Evolutionary conservation across 2,888 invertebrate genomes (phyloP), one percentile per base, ranked within the genome.

Genomic region (Tiliacea citrago): DNA sequence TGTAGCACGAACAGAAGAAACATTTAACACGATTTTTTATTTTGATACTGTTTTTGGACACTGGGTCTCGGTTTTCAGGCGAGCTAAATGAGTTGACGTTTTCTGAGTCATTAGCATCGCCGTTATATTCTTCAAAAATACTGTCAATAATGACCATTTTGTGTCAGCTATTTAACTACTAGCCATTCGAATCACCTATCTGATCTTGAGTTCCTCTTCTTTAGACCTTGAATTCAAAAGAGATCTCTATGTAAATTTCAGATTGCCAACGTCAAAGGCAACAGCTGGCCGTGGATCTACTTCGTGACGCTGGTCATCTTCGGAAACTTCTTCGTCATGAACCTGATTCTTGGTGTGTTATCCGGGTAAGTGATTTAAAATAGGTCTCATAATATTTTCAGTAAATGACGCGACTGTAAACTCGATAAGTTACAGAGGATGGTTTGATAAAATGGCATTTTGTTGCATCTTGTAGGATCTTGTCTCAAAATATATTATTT

Each of bases 301-400:
- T 99, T 99, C 92, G 98, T 99, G 85, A 99, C 99, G 45, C 98
- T 99, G 97, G 99, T 99, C 85, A 99, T 99, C 88, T 98, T 99
- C 88, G 99, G 99, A 79, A 99, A 99, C 88, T 99, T 99, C 96
- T 99, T 99, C 97, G 99, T 99, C 85, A 99, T 99, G 98, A 99
- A 99, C 95, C 97, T 99, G 68, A 99, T 99, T 98, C 99, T 99
- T 94, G 99, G 99, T 98, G 99, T 99, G 91, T 97, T 99, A 92
- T 99, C 99, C 92, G 99, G 99, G 99, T 99, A 96, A 97, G 98
- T 97, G 0, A 29, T 55, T 5, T 6, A 42, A 47, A 47, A 16
- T n/a, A 24, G 8, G 21, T 74, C 21, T 5, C 6, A n/a, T n/a
- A 58, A 47, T 57, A 47, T 24, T 21, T 24, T 24, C 5, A 29